Evolutionary conservation across 2,888 invertebrate species (phyloP).

Genomic region (Blera fallax): DNA sequence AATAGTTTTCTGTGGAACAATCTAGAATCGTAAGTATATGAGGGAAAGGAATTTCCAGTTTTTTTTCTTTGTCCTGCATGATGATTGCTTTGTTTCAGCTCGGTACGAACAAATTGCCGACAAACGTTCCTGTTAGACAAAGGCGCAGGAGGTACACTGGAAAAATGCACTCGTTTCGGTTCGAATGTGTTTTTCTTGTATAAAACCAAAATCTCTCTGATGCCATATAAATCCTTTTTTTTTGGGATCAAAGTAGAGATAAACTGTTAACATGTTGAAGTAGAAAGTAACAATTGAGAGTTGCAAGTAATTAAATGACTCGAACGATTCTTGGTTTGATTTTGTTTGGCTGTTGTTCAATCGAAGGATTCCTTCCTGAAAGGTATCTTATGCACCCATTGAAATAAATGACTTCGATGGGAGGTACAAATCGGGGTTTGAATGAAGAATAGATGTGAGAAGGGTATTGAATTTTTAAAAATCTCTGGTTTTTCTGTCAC

Average conservation of each 20-base stretch:
- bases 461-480: no score
- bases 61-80: background rate
- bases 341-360: constrained; percentile 6
- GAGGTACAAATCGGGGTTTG: no score
- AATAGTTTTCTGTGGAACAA: constrained; percentile 20
- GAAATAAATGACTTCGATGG: no score
- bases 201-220: background rate
- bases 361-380: background rate
- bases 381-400: no score
- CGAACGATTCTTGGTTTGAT: background rate
- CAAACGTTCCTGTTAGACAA: background rate
- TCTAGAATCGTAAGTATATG: constrained; percentile 6
- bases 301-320: constrained; percentile 28
- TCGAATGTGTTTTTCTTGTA: background rate
- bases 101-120: constrained; percentile 22
- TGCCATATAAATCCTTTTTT: background rate
- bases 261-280: background rate
- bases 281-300: background rate
- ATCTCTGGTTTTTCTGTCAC: no score
- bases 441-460: no score
- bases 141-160: background rate
- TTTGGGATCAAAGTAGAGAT: background rate
- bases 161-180: background rate
- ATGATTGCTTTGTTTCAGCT: constrained; percentile 40
- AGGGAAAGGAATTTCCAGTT: background rate